Conservation (phyloP, 2,797 vertebrate species). For the Fratercula arctica region DNA sequence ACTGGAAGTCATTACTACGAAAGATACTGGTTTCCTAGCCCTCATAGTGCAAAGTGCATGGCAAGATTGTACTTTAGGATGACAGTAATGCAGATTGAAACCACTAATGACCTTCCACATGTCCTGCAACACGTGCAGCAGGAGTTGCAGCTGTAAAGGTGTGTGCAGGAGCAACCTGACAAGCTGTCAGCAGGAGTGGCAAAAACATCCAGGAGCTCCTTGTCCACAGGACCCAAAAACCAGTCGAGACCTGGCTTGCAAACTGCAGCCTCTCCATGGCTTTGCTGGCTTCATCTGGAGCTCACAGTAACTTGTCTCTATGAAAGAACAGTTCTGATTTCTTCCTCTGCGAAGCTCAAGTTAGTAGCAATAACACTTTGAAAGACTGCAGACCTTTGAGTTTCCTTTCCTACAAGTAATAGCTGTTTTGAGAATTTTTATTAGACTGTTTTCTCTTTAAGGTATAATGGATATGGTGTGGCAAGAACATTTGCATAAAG, state of each 20-base stretch:
- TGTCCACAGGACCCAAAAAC: background rate
- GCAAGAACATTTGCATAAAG: conserved; percentile 48
- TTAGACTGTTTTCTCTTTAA: conserved; percentile 45
- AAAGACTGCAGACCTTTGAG: conserved; percentile 37
- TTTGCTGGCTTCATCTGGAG: background rate
- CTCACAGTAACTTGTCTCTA: background rate
- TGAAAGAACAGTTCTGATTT: background rate
- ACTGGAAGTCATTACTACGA: conserved; percentile 85
- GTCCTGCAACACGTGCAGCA: conserved; percentile 49
- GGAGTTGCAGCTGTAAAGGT: background rate
- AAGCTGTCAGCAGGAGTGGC: background rate
- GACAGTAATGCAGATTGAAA: conserved; percentile 48
- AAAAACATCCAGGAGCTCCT: background rate
- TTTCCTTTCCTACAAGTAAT: conserved; percentile 9
- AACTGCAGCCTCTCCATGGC: background rate
- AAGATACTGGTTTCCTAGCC: conserved; percentile 80
- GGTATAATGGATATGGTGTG: conserved; percentile 27
- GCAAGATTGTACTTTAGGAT: conserved; percentile 70
- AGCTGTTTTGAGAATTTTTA: conserved; percentile 43
- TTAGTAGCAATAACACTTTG: conserved; percentile 21
- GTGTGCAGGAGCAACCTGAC: background rate
- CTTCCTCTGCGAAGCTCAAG: background rate
- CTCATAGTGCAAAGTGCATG: conserved; percentile 78
- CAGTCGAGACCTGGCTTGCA: background rate
- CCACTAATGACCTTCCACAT: conserved; percentile 57